Conservation (phyloP, 2,888 invertebrate species). For the Lamproptera curius region DNA sequence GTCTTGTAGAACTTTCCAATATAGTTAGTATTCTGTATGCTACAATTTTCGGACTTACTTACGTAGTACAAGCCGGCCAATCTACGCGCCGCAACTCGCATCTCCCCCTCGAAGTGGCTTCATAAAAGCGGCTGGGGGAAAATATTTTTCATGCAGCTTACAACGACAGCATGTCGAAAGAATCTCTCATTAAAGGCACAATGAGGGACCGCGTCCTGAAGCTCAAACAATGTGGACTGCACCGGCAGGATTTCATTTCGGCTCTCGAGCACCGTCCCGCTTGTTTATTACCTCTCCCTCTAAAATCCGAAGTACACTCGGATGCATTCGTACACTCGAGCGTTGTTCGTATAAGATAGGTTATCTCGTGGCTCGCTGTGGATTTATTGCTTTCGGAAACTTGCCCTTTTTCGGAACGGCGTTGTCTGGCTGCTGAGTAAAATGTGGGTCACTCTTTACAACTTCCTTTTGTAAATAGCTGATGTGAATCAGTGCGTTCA, state of each 20-base stretch:
- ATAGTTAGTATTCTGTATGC: too few species aligned
- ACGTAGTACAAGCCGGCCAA: too few species aligned
- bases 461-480: not conserved
- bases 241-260: conserved; percentile 33
- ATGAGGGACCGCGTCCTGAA: conserved; percentile 28
- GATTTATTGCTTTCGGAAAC: conserved; percentile 11
- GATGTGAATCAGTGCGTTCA: not conserved
- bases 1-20: too few species aligned
- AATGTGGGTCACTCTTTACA: conserved; percentile 1
- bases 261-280: conserved; percentile 26
- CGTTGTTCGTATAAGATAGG: conserved; percentile 9
- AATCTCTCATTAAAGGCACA: conserved; percentile 35
- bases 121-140: conserved; percentile 16
- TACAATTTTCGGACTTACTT: too few species aligned
- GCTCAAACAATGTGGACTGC: conserved; percentile 33
- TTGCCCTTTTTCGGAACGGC: conserved; percentile 1
- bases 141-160: conserved; percentile 14
- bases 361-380: conserved; percentile 2
- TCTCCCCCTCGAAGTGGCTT: conserved; percentile 15
- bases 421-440: not conserved
- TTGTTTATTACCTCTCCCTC: conserved; percentile 27
- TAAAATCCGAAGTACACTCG: conserved; percentile 24
- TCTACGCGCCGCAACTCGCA: conserved; percentile 1
- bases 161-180: conserved; percentile 21
- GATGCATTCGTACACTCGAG: conserved; percentile 1